A percentile compares a stretch with the other conserved stretches of the same genome.
Conservation (phyloP, 2,888 invertebrate species). For the Oscheius sp. region DNA sequence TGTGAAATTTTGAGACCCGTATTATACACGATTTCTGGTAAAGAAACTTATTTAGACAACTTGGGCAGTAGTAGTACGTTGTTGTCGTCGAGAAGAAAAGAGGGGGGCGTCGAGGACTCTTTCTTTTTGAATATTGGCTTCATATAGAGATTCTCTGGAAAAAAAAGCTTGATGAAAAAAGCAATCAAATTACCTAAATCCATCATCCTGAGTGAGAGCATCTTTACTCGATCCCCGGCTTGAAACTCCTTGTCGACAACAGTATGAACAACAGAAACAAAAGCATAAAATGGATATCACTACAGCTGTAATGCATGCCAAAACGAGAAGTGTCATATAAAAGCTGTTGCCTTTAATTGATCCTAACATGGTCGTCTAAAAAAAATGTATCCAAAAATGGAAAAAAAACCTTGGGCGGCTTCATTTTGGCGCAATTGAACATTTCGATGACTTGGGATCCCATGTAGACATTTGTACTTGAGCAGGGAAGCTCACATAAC, state of each 20-base stretch:
- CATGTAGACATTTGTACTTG: conserved; percentile 32
- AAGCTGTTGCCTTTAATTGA: conserved; percentile 33
- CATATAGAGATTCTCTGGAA: neutral
- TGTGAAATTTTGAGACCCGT: neutral
- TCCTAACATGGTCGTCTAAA: conserved; percentile 24
- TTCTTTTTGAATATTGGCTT: no score
- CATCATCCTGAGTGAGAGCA: conserved; percentile 30
- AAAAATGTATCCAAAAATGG: neutral
- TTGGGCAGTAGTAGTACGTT: no score
- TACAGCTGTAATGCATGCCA: conserved; percentile 28
- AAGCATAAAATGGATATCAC: conserved; percentile 28
- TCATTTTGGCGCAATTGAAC: conserved; percentile 33
- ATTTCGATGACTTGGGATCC: conserved; percentile 25
- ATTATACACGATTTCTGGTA: neutral
- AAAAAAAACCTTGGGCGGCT: conserved; percentile 30
- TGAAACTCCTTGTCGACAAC: conserved; percentile 31
- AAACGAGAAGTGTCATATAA: conserved; percentile 35
- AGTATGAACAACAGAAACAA: conserved; percentile 36
- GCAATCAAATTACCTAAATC: neutral
- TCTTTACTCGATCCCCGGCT: conserved; percentile 34
- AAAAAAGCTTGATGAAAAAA: neutral
- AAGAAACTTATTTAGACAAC: no score
- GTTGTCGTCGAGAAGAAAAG: no score
- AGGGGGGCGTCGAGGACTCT: no score
- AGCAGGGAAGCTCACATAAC: conserved; percentile 30